A percentile compares a stretch with the other conserved stretches of the same genome.
Evolutionary conservation across 2,113 vertebrate genomes (phyloP).

Genomic region (Microtus oregoni): DNA sequence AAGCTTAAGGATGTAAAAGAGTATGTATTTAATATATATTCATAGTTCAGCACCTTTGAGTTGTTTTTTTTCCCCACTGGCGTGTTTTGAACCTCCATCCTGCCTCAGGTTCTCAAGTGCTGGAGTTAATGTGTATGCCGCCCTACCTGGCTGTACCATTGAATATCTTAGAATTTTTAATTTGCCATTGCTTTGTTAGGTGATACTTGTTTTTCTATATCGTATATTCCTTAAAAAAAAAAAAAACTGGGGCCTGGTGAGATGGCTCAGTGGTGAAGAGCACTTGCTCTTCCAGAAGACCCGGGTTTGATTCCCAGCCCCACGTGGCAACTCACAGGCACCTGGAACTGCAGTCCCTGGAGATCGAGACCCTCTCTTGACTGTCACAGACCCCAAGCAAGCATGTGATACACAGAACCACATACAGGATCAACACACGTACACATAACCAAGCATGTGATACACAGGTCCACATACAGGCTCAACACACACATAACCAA

Average conservation of each 20-base stretch:
- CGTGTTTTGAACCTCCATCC: background rate
- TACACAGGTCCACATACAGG: too few species aligned
- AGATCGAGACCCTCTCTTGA: background rate
- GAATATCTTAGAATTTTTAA: background rate
- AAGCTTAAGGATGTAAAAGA: conserved; percentile 2
- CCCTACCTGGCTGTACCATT: background rate
- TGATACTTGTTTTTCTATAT: background rate
- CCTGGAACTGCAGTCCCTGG: too few species aligned
- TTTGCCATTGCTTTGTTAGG: background rate
- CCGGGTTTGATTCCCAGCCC: background rate
- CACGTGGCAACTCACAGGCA: background rate
- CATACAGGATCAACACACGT: background rate
- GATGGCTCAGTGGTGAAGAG: background rate
- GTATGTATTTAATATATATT: background rate
- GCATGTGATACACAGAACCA: too few species aligned
- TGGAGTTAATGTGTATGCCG: too few species aligned
- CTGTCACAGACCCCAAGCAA: background rate
- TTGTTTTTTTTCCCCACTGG: background rate
- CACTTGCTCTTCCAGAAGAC: background rate
- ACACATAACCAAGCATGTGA: too few species aligned
- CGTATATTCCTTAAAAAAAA: background rate
- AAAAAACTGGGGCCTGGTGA: background rate
- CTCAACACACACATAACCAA: too few species aligned
- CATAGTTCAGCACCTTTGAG: background rate
- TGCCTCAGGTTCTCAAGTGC: background rate